Evolutionary conservation across 2,888 invertebrate species (phyloP).

Genomic region (Drosophila anomelani): DNA sequence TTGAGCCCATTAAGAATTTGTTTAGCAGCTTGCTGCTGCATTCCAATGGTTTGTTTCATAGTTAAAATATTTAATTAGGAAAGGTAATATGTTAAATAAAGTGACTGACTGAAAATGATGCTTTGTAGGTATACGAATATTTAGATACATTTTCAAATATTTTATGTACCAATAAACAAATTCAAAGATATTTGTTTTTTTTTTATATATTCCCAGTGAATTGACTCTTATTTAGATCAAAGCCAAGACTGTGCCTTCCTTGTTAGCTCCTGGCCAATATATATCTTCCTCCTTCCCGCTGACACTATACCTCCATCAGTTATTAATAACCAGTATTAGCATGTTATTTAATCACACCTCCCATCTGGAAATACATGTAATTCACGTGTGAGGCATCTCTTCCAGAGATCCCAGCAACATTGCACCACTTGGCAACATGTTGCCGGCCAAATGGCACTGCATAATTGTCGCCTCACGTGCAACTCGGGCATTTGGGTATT

Average conservation of each 20-base stretch:
- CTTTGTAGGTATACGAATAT: background rate
- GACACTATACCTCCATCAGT: background rate
- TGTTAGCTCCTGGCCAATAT: conserved; percentile 4
- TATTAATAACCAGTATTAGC: conserved; percentile 39
- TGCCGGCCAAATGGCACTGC: conserved; percentile 26
- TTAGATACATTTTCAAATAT: background rate
- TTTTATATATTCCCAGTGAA: too few relatives aligned
- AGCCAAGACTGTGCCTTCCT: background rate
- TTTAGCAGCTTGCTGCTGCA: conserved; percentile 4
- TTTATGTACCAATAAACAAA: background rate
- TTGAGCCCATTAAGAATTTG: conserved; percentile 22
- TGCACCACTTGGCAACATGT: conserved; percentile 41
- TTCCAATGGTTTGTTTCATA: conserved; percentile 1
- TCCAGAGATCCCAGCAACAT: conserved; percentile 36
- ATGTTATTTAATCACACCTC: conserved; percentile 28
- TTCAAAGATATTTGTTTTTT: background rate
- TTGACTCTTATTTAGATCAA: background rate
- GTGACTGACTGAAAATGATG: background rate
- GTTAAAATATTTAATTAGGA: conserved; percentile 12
- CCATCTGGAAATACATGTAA: conserved; percentile 31
- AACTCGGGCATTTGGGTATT: conserved; percentile 55
- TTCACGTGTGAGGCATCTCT: conserved; percentile 33
- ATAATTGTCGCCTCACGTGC: conserved; percentile 75
- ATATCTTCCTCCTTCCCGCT: background rate
- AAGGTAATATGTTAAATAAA: background rate